phyloP scores from a whole-genome alignment of 2,888 invertebrate genomes.

The Drosophila greeni region DNA sequence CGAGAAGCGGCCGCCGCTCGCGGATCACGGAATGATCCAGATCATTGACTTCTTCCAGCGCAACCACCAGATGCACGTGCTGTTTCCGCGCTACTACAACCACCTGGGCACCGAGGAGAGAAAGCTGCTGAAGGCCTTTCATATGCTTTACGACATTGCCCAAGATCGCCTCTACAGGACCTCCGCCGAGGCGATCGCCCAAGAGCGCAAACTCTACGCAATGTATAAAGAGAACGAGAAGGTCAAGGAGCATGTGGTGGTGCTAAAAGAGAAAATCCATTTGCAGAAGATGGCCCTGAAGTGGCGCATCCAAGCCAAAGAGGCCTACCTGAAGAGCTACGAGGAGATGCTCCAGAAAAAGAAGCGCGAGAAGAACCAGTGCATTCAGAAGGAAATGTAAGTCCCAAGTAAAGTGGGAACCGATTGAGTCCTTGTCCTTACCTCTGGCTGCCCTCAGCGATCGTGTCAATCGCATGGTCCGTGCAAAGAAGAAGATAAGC shows the following conservation, averaged over 20 bases:
- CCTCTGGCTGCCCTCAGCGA: conserved; percentile 52
- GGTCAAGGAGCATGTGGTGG: conserved; percentile 23
- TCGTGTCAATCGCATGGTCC: conserved; percentile 54
- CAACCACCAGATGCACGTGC: conserved; percentile 32
- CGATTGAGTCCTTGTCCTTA: not conserved
- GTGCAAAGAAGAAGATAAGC: conserved; percentile 55
- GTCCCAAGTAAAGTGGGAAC: not conserved
- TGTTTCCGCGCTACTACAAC: conserved; percentile 35
- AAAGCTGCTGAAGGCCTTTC: conserved; percentile 44
- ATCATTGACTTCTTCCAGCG: conserved; percentile 60
- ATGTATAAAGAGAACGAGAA: conserved; percentile 42
- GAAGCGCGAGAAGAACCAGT: conserved; percentile 17
- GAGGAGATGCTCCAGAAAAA: conserved; percentile 27
- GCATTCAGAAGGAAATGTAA: conserved; percentile 48
- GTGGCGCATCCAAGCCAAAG: conserved; percentile 17
- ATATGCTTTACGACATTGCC: conserved; percentile 38
- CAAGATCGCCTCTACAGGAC: conserved; percentile 40
- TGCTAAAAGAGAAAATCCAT: conserved; percentile 10
- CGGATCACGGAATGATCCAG: conserved; percentile 51
- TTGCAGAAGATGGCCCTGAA: not conserved
- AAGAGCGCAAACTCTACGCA: conserved; percentile 44
- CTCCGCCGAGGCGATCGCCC: conserved; percentile 36
- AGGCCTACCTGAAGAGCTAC: conserved; percentile 22
- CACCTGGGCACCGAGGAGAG: conserved; percentile 32
- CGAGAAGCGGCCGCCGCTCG: conserved; percentile 41